These are phyloP conservation scores for Ips nitidus DNA, from an alignment of 1,140 invertebrate species.

Conservation along the genomic window DNA sequence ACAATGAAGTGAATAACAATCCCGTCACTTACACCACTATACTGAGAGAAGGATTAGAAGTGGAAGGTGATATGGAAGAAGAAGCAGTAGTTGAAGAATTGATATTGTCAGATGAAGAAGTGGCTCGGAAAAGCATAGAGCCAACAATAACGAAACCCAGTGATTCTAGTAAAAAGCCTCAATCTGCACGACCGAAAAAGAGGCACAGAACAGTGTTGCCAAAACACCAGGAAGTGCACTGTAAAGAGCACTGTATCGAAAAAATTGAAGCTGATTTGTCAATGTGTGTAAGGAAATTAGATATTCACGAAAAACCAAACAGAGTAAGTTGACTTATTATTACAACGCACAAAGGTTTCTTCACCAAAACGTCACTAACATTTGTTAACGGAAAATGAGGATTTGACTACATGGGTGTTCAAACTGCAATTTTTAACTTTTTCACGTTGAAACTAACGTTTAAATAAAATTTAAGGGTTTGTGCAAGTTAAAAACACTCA, in stretches of 20 bases:
- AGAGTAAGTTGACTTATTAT: neutral
- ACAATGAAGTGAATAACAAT: slow-evolving; percentile 1
- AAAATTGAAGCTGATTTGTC: slow-evolving; percentile 44
- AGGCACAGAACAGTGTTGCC: neutral
- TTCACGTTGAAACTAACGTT: no score
- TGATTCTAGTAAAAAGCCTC: neutral
- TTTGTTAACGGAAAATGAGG: no score
- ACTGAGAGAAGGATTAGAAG: slow-evolving; percentile 10
- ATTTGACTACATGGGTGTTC: no score
- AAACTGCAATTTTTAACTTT: no score
- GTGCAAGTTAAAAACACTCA: no score
- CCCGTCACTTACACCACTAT: slow-evolving; percentile 14
- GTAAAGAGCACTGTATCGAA: slow-evolving; percentile 50
- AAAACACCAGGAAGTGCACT: slow-evolving; percentile 39
- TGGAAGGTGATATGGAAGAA: slow-evolving; percentile 33
- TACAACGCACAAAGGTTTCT: no score
- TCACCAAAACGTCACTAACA: no score
- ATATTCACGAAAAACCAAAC: slow-evolving; percentile 43
- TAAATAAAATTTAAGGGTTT: no score
- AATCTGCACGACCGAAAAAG: neutral
- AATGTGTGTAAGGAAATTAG: slow-evolving; percentile 45
- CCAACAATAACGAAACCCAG: neutral
- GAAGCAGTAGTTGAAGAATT: slow-evolving; percentile 21
- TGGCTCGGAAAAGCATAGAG: neutral
- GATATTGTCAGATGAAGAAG: slow-evolving; percentile 21